Conservation (phyloP, 2,113 vertebrate genomes). For the Podiceps cristatus region DNA sequence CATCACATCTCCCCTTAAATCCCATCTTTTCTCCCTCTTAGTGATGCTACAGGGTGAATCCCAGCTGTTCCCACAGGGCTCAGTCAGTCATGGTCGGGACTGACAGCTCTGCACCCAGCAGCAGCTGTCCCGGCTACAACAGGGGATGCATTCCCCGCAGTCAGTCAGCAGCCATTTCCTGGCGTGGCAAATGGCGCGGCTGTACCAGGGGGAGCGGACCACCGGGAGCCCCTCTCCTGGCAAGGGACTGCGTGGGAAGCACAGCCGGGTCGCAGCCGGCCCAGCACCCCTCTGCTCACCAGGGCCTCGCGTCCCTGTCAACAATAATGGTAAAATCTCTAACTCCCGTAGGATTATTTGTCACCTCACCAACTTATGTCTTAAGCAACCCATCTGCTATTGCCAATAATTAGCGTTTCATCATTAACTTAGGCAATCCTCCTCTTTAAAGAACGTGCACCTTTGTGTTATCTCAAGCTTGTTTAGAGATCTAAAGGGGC, state of each 20-base stretch:
- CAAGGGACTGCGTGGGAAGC: rapidly evolving
- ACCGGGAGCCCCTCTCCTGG: neutral
- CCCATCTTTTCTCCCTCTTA: neutral
- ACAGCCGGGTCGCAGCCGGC: rapidly evolving
- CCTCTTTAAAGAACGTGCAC: neutral
- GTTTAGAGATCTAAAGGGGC: neutral
- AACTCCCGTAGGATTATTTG: neutral
- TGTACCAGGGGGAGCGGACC: neutral
- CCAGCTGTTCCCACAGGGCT: neutral
- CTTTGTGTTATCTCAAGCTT: neutral
- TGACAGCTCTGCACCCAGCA: rapidly evolving
- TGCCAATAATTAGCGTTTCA: neutral
- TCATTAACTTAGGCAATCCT: neutral
- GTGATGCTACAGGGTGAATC: neutral
- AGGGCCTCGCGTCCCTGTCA: neutral
- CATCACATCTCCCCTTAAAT: neutral
- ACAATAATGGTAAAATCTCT: rapidly evolving
- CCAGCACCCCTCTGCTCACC: neutral
- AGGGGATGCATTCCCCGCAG: no score
- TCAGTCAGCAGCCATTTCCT: rapidly evolving
- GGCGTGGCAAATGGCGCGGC: rapidly evolving
- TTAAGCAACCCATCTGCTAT: neutral
- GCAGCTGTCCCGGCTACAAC: rapidly evolving
- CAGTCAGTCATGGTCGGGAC: rapidly evolving
- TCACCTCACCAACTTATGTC: neutral